Percentiles rank a stretch among this genome's conserved stretches.
Conservation (phyloP, 64 coral and sea anemone species). For the Porites australiensis region DNA sequence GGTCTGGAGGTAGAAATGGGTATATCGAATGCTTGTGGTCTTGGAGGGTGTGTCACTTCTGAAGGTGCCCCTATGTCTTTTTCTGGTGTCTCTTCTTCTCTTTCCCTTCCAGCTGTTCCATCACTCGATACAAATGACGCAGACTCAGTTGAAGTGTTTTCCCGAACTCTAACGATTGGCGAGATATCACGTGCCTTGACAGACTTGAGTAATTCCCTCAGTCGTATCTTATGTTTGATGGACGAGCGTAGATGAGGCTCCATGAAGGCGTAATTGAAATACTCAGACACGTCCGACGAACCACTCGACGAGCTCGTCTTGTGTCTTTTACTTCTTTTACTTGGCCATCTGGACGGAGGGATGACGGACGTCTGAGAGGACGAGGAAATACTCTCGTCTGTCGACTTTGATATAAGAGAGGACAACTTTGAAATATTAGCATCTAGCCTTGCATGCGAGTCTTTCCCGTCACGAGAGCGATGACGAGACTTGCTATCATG, state of each 20-base stretch:
- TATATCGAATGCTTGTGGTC: not conserved
- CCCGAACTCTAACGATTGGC: not conserved
- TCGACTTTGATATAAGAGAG: not conserved
- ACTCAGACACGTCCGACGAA: slow-evolving; percentile 26
- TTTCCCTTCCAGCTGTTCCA: not conserved
- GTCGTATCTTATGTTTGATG: slow-evolving; percentile 2
- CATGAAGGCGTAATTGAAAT: slow-evolving; percentile 45
- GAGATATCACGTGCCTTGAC: slow-evolving; percentile 30
- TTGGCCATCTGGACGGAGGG: not conserved
- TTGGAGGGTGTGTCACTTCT: not conserved
- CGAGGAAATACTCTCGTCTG: slow-evolving; percentile 24
- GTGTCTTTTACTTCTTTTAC: slow-evolving; percentile 1
- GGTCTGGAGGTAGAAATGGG: not conserved
- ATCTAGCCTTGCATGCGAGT: not conserved
- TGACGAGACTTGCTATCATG: not conserved
- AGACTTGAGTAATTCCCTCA: slow-evolving; percentile 36
- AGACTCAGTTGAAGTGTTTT: slow-evolving; percentile 25
- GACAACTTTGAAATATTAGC: slow-evolving; percentile 29
- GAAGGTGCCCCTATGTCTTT: not conserved
- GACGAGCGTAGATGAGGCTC: slow-evolving; percentile 21
- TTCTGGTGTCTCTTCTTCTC: not conserved
- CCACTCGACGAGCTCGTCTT: slow-evolving; percentile 18
- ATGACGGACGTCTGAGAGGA: not conserved
- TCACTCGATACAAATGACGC: not conserved
- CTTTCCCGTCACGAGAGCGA: not conserved